phyloP scores from a whole-genome alignment of 2,797 vertebrate species.

The Scolopax rusticola region DNA sequence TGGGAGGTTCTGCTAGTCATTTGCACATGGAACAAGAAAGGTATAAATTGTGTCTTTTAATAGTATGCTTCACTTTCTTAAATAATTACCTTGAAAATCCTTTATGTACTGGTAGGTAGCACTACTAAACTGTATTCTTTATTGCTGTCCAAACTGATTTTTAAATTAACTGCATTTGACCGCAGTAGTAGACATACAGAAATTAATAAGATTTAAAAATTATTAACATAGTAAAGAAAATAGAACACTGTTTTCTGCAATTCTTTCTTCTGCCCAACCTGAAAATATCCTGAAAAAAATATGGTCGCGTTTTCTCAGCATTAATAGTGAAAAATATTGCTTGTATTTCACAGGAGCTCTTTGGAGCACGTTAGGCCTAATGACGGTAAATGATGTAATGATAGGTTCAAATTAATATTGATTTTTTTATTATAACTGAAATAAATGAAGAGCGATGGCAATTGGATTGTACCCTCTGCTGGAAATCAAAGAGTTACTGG shows the following conservation, averaged over 20 bases:
- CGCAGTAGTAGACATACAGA: not conserved
- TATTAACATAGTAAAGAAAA: not conserved
- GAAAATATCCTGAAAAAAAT: not conserved
- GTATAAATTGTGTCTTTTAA: constrained; percentile 35
- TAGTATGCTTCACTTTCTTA: constrained; percentile 6
- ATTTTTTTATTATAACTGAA: not conserved
- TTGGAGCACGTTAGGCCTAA: not conserved
- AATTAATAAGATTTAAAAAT: not conserved
- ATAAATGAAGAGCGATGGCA: not conserved
- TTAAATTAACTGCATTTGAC: not conserved
- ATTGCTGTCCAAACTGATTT: not conserved
- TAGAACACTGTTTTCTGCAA: not conserved
- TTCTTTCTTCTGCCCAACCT: not conserved
- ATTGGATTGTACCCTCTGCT: not conserved
- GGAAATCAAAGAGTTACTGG: constrained; percentile 38
- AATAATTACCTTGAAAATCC: constrained; percentile 21
- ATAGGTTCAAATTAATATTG: not conserved
- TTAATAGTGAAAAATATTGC: not conserved
- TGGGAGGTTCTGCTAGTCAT: constrained; percentile 27
- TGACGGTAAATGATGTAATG: not conserved
- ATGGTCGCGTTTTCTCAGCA: not conserved
- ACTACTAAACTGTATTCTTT: not conserved
- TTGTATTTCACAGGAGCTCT: not conserved
- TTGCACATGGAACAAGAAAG: not conserved
- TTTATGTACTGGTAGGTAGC: not conserved